Evolutionary conservation across 2,797 vertebrate genomes (phyloP).

Genomic region (Lindbergichthys nudifrons): DNA sequence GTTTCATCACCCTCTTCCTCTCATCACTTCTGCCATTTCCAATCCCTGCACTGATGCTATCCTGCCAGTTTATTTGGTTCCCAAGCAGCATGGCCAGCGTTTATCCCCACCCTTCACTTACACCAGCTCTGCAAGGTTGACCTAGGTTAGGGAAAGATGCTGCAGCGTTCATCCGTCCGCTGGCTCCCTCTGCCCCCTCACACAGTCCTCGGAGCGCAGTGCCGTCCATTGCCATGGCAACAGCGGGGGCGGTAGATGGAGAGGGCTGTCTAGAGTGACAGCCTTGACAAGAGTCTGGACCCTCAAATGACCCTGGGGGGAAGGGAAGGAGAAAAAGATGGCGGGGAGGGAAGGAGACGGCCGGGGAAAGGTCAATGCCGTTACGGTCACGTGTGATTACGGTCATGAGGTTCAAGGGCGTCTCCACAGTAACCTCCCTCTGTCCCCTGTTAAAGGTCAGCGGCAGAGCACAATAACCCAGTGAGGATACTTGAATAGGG

Average conservation of each 20-base stretch:
- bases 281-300: slow-evolving; percentile 85
- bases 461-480: slow-evolving; percentile 50
- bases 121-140: slow-evolving; percentile 75
- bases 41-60: slow-evolving; percentile 34
- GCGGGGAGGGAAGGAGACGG: slow-evolving; percentile 59
- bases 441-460: slow-evolving; percentile 71
- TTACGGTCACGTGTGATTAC: slow-evolving; percentile 78
- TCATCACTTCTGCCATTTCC: slow-evolving; percentile 34
- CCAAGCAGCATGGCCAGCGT: slow-evolving; percentile 49
- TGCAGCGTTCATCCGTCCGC: slow-evolving; percentile 75
- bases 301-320: slow-evolving; percentile 80
- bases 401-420: slow-evolving; percentile 80
- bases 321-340: slow-evolving; percentile 45
- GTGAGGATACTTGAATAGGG: slow-evolving; percentile 52
- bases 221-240: slow-evolving; percentile 82
- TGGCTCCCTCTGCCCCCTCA: slow-evolving; percentile 77
- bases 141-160: slow-evolving; percentile 82
- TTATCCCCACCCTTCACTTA: slow-evolving; percentile 70
- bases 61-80: slow-evolving; percentile 56
- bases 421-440: slow-evolving; percentile 60
- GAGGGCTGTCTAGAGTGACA: slow-evolving; percentile 84
- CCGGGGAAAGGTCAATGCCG: slow-evolving; percentile 72
- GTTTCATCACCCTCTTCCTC: slow-evolving; percentile 40
- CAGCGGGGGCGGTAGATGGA: slow-evolving; percentile 81
- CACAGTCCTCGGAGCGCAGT: slow-evolving; percentile 75